Evolutionary conservation across 1,140 invertebrate genomes (phyloP).

Genomic region (Metaphire vulgaris): DNA sequence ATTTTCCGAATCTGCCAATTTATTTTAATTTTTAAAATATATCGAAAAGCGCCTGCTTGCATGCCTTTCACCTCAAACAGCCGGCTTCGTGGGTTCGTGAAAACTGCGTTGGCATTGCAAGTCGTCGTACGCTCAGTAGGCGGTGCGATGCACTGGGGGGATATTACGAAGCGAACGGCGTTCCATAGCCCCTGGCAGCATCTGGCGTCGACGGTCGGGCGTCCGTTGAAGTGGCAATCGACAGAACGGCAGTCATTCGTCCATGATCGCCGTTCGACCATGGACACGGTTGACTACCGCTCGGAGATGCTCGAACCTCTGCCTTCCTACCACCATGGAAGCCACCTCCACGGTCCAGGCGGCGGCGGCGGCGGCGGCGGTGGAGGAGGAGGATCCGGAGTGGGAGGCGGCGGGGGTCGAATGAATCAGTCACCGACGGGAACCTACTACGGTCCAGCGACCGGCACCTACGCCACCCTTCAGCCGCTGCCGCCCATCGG

Average conservation of each 20-base stretch:
- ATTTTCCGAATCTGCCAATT: too few relatives aligned
- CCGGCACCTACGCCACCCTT: conserved; percentile 48
- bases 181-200: background rate
- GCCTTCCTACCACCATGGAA: background rate
- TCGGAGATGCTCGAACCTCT: background rate
- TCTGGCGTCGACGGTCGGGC: background rate
- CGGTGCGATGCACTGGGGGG: too few relatives aligned
- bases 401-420: background rate
- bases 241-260: background rate
- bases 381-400: background rate
- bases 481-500: conserved; percentile 95
- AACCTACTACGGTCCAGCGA: background rate
- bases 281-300: conserved; percentile 1
- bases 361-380: too few relatives aligned
- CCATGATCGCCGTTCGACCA: background rate
- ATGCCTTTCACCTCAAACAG: too few relatives aligned
- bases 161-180: too few relatives aligned
- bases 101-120: too few relatives aligned
- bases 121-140: too few relatives aligned
- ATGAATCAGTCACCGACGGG: background rate
- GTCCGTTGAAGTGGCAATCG: background rate
- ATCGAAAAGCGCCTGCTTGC: too few relatives aligned
- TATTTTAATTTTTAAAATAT: too few relatives aligned
- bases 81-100: too few relatives aligned
- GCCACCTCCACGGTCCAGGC: background rate